Percentiles rank a stretch among this genome's conserved stretches.
phyloP scores from a whole-genome alignment of 64 coral and sea anemone genomes.

The Porites australiensis region DNA sequence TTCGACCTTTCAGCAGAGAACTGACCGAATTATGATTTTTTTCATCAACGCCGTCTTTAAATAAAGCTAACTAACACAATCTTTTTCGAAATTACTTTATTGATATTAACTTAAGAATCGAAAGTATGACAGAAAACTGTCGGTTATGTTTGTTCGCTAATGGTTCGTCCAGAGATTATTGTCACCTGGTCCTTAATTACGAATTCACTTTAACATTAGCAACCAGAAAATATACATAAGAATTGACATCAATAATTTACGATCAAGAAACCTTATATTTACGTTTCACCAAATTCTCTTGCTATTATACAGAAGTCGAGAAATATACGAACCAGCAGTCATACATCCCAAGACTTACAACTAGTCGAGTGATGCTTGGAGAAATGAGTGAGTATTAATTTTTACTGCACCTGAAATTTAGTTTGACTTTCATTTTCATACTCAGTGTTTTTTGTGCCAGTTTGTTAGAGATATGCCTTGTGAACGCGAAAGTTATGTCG shows the following conservation, averaged over 20 bases:
- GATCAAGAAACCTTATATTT: slow-evolving; percentile 6
- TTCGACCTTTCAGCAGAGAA: too few species aligned
- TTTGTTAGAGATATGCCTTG: background rate
- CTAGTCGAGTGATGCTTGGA: too few species aligned
- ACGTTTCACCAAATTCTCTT: background rate
- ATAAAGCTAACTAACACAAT: background rate
- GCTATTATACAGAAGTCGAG: background rate
- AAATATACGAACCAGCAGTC: background rate
- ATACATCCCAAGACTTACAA: too few species aligned
- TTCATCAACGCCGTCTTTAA: too few species aligned
- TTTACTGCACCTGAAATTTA: too few species aligned
- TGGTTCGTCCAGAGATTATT: background rate
- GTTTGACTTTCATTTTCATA: too few species aligned
- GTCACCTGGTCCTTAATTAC: slow-evolving; percentile 34
- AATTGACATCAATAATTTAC: slow-evolving; percentile 37
- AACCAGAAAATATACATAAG: slow-evolving; percentile 33
- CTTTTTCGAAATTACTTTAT: background rate
- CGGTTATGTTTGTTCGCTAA: background rate
- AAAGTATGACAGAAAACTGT: background rate
- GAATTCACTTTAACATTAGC: slow-evolving; percentile 11
- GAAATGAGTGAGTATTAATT: too few species aligned
- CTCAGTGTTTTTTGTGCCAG: background rate
- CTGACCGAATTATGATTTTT: too few species aligned
- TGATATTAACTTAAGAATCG: background rate
- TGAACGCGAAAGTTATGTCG: background rate